Base-by-base conservation (phyloP, 2,113 vertebrate species). In the Pandion haliaetus region DNA sequence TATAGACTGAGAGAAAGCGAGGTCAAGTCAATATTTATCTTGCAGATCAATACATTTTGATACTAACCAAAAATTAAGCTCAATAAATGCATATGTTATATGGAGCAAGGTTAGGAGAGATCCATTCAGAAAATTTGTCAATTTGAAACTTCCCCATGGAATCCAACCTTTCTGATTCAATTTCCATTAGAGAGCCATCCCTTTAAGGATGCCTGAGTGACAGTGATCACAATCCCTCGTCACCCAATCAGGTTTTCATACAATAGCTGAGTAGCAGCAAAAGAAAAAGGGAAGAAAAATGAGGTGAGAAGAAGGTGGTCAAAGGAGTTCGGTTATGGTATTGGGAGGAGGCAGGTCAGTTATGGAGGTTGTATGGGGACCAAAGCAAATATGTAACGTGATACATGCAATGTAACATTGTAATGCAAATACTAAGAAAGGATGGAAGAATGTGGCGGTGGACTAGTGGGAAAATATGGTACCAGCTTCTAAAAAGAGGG, bases 11-110 rank as follows among this genome's bases (percentile, higher is more conserved):
- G 97, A 97, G 95, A 98, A 98, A 95, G 94, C 8, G 95, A 98
- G 97, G 97, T 98, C 97, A 98, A 91, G 96, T 98, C 98, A 98
- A 98, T 98, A 98, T 98, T 98, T 98, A 97, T 98, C 97, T 97
- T 98, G 88, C 84, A 81, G 97, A 98, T 98, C 98, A 95, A 98
- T 98, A 96, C 61, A 96, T 97, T 98, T 98, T 98, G 97, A 98
- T 98, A 97, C 90, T 79, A 98, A 97, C 93, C 95, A 98, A 98
- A 98, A 98, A 96, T 97, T 95, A 98, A 88, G 76, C 80, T 98
- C 96, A 95, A 96, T 97, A 96, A 96, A 95, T 97, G 88, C 70
- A 94, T 88, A 82, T 87, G 93, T 95, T 90, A 94, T 90, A 95
- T 91, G 87, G 82, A 94, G 83, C 78, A 95, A 82, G 73, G 80